Conservation (phyloP, 2,797 vertebrate species). For the Silurus aristotelis region DNA sequence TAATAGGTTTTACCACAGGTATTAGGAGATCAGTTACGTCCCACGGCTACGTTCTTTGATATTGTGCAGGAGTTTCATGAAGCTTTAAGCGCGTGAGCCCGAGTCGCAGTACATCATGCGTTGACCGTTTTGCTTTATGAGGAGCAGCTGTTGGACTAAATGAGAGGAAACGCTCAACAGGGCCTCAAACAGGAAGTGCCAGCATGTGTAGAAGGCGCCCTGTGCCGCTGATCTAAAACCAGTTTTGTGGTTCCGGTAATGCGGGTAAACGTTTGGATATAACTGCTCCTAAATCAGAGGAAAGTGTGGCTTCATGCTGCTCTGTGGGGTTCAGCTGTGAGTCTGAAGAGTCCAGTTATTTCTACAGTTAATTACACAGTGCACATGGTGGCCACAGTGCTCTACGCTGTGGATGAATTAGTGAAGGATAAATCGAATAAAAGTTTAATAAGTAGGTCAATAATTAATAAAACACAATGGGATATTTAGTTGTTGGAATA, state of each 20-base stretch:
- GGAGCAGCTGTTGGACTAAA: slow-evolving; percentile 48
- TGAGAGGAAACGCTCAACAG: slow-evolving; percentile 37
- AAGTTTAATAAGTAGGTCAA: not conserved
- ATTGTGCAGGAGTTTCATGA: not conserved
- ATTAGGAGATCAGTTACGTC: not conserved
- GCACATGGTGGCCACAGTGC: not conserved
- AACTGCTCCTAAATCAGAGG: slow-evolving; percentile 28
- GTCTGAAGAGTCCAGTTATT: not conserved
- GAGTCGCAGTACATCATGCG: slow-evolving; percentile 6
- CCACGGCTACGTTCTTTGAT: not conserved
- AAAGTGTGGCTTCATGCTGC: not conserved
- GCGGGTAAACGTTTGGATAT: slow-evolving; percentile 7
- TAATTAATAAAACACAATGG: not conserved
- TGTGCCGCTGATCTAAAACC: slow-evolving; percentile 40
- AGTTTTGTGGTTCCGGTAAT: slow-evolving; percentile 34
- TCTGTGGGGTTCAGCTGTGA: slow-evolving; percentile 24
- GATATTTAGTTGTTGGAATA: too few species aligned
- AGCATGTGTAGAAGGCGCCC: slow-evolving; percentile 38
- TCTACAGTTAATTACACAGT: not conserved
- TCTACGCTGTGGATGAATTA: not conserved
- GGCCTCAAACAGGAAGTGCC: slow-evolving; percentile 49
- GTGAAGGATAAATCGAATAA: not conserved
- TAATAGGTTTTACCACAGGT: not conserved
- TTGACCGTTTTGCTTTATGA: slow-evolving; percentile 43
- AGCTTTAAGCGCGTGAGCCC: not conserved